Percentiles rank a stretch among this genome's conserved stretches.
phyloP scores from a whole-genome alignment of 1,140 invertebrate genomes.

The Notospermus geniculatus region DNA sequence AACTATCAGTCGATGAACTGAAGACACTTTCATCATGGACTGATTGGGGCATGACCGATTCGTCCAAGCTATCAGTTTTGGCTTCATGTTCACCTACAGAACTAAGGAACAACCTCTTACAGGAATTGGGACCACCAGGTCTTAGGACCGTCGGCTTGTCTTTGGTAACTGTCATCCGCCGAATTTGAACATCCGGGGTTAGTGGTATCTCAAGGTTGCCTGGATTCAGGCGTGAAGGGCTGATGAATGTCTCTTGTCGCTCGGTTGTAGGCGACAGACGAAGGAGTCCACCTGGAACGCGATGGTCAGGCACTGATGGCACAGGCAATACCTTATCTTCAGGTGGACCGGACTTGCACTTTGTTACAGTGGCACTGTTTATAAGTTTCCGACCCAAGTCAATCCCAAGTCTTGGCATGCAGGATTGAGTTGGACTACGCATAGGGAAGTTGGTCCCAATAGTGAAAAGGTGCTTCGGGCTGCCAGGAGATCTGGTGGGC shows the following conservation, averaged over 20 bases:
- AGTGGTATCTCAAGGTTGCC: background rate
- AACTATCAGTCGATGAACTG: too few relatives aligned
- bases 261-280: background rate
- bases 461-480: too few relatives aligned
- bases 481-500: background rate
- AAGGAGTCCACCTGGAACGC: too few relatives aligned
- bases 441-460: too few relatives aligned
- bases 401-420: too few relatives aligned
- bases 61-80: background rate
- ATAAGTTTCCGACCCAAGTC: too few relatives aligned
- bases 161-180: constrained; percentile 2
- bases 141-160: constrained; percentile 2
- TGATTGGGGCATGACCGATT: background rate
- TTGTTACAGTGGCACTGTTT: too few relatives aligned
- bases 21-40: background rate
- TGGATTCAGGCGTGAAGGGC: background rate
- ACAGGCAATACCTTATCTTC: too few relatives aligned
- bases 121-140: background rate
- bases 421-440: too few relatives aligned
- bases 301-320: too few relatives aligned
- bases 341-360: too few relatives aligned
- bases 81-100: background rate
- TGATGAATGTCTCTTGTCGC: background rate
- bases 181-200: background rate
- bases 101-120: constrained; percentile 1